Conservation (phyloP, 92 coral and sea anemone genomes). For the Umimayanthus chanpuru region DNA sequence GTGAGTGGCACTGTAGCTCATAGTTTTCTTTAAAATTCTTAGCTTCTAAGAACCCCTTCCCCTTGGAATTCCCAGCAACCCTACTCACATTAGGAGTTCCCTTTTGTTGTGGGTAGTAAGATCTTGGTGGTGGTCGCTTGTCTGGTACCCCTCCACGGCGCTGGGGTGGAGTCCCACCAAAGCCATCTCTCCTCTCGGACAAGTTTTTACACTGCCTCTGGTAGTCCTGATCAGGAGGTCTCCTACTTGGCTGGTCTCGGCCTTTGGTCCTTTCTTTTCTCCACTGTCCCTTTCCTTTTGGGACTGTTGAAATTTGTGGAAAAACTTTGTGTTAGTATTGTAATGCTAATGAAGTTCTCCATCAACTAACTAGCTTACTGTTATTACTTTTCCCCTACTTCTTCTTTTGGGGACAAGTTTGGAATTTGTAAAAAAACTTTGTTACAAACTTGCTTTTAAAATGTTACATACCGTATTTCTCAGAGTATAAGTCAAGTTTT, state of each 20-base stretch:
- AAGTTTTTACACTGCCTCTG: conserved; percentile 59
- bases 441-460: too few relatives aligned
- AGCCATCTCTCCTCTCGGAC: conserved; percentile 59
- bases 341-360: not conserved
- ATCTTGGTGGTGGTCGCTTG: conserved; percentile 79
- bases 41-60: too few relatives aligned
- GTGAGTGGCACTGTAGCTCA: too few relatives aligned
- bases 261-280: conserved; percentile 58
- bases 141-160: conserved; percentile 65
- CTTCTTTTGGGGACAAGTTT: too few relatives aligned
- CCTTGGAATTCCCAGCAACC: not conserved
- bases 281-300: conserved; percentile 69
- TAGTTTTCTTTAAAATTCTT: too few relatives aligned
- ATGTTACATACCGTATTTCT: too few relatives aligned
- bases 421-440: too few relatives aligned
- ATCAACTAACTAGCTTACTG: not conserved
- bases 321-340: not conserved
- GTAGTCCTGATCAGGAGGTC: conserved; percentile 62
- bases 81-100: conserved; percentile 38
- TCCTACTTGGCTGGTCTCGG: conserved; percentile 54
- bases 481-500: too few relatives aligned
- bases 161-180: conserved; percentile 61
- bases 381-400: too few relatives aligned
- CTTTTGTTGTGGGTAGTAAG: conserved; percentile 33
- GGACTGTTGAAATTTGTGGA: conserved; percentile 38